These are phyloP conservation scores for Festucalex cinctus DNA, from an alignment of 2,113 vertebrate genomes.

Conservation along the genomic window DNA sequence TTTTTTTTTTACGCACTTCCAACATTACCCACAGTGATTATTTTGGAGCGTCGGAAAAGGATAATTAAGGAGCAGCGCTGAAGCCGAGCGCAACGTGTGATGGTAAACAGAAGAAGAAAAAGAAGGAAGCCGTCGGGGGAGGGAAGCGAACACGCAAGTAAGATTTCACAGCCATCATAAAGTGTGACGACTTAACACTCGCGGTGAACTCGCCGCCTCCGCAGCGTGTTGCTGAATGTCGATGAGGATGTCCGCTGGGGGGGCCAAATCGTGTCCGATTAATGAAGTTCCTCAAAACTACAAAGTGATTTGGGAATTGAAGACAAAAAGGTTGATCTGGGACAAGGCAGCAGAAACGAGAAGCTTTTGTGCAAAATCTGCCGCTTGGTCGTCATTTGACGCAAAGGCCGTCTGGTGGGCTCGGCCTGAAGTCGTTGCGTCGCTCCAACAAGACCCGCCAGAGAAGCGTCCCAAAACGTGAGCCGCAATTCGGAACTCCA, in stretches of 20 bases:
- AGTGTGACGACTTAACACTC: constrained; percentile 2
- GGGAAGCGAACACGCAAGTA: background rate
- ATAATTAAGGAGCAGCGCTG: background rate
- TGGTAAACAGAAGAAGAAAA: background rate
- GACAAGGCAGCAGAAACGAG: background rate
- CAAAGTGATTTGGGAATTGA: constrained; percentile 7
- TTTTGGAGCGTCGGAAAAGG: background rate
- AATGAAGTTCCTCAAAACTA: constrained; percentile 9
- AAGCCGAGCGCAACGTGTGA: background rate
- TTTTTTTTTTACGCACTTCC: background rate
- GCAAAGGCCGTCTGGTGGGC: too few species aligned
- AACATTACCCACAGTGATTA: background rate
- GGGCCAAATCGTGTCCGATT: constrained; percentile 13
- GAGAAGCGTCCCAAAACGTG: background rate
- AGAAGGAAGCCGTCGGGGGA: background rate
- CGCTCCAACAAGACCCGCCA: background rate
- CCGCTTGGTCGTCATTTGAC: too few species aligned
- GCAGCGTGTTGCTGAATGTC: constrained; percentile 1
- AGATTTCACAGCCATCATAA: constrained; percentile 2
- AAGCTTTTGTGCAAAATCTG: too few species aligned
- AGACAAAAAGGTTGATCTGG: background rate
- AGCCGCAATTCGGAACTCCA: too few species aligned
- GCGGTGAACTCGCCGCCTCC: constrained; percentile 8
- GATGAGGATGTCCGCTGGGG: constrained; percentile 12
- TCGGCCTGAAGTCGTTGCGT: too few species aligned